Evolutionary conservation across 2,797 vertebrate species (phyloP).

Genomic region (Smutsia temminckii): DNA sequence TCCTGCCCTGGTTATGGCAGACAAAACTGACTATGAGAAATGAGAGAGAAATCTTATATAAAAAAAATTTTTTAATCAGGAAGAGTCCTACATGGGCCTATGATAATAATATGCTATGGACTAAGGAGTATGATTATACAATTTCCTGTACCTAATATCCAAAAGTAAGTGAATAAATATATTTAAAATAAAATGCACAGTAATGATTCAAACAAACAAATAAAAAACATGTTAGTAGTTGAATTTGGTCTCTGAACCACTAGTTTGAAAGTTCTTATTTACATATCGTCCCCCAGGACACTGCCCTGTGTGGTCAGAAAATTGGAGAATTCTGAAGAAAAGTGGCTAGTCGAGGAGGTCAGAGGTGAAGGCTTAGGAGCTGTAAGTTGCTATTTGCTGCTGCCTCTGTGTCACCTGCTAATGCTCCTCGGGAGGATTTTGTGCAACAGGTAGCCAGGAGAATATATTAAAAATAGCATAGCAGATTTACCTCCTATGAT

Average conservation of each 20-base stretch:
- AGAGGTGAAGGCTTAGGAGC: not conserved
- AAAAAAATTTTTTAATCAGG: not conserved
- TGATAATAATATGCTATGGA: not conserved
- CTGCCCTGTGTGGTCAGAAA: not conserved
- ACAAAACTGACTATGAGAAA: not conserved
- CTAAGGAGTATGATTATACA: not conserved
- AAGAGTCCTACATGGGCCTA: not conserved
- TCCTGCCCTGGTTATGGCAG: not conserved
- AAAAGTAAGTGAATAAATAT: slow-evolving; percentile 20
- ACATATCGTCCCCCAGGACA: not conserved
- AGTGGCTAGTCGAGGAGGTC: not conserved
- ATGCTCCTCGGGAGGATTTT: not conserved
- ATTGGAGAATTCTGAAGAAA: not conserved
- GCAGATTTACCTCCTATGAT: not conserved
- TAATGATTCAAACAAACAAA: not conserved
- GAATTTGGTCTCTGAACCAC: not conserved
- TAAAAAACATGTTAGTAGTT: not conserved
- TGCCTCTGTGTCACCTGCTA: not conserved
- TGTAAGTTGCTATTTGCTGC: not conserved
- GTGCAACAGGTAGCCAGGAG: not conserved
- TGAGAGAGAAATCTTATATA: not conserved
- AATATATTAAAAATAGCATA: not conserved
- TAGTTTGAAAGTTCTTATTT: not conserved
- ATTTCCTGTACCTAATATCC: not conserved
- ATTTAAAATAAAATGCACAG: not conserved